Percentiles rank a stretch among this genome's conserved stretches.
Conservation (phyloP, 2,113 vertebrate species). For the Trematomus loennbergii region DNA sequence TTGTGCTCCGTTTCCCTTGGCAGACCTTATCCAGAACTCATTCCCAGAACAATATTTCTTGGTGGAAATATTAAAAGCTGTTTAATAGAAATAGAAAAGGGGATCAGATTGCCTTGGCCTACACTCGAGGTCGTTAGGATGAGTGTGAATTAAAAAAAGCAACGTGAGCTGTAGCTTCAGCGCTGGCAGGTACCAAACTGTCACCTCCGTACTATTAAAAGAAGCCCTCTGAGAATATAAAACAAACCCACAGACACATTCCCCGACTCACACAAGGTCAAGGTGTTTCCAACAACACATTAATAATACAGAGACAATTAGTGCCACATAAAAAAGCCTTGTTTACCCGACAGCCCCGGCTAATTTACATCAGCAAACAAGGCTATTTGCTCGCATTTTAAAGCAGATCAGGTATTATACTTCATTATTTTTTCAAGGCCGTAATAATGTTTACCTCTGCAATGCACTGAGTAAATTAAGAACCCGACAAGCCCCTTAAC, state of each 20-base stretch:
- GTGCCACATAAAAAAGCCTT: conserved; percentile 26
- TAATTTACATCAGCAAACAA: conserved; percentile 51
- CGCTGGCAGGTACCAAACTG: conserved; percentile 69
- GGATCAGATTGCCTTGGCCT: conserved; percentile 60
- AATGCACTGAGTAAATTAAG: conserved; percentile 59
- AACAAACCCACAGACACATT: conserved; percentile 60
- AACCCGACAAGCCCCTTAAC: conserved; percentile 64
- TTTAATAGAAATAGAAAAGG: conserved; percentile 54
- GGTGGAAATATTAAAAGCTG: conserved; percentile 68
- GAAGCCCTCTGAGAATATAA: conserved; percentile 62
- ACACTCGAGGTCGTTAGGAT: conserved; percentile 60
- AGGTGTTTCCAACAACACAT: conserved; percentile 35
- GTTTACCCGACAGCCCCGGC: conserved; percentile 26
- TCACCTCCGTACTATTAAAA: conserved; percentile 82
- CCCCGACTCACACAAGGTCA: conserved; percentile 57
- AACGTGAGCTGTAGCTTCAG: conserved; percentile 29
- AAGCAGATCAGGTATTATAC: conserved; percentile 49
- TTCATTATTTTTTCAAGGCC: conserved; percentile 45
- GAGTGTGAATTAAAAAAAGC: conserved; percentile 37
- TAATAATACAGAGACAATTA: conserved; percentile 66
- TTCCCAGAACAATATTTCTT: conserved; percentile 66
- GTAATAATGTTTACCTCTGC: conserved; percentile 70
- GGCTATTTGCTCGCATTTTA: conserved; percentile 55
- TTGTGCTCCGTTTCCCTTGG: conserved; percentile 70
- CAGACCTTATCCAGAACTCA: conserved; percentile 70